Evolutionary conservation across 2,113 vertebrate species (phyloP).

Genomic region (Xenotilapia flavipinnis): DNA sequence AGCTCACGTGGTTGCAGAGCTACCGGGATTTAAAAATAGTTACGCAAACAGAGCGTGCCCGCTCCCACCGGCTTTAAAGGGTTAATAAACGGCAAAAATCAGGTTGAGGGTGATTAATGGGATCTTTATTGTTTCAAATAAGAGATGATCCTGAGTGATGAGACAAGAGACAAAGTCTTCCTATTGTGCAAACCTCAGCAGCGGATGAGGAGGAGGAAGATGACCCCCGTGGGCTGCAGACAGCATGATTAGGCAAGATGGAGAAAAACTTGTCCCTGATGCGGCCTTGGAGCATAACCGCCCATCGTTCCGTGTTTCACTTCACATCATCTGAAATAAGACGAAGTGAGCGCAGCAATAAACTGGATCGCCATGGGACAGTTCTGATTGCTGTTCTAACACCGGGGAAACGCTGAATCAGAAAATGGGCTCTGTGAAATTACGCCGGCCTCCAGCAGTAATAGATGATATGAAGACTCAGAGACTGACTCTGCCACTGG

Average conservation of each 20-base stretch:
- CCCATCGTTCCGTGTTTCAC: neutral
- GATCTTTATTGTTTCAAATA: neutral
- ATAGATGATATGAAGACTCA: constrained; percentile 17
- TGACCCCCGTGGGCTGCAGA: neutral
- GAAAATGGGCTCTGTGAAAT: constrained; percentile 21
- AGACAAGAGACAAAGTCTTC: constrained; percentile 18
- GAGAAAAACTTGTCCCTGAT: neutral
- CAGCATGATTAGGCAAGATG: neutral
- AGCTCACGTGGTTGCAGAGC: too few species aligned
- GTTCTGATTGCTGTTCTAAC: constrained; percentile 41
- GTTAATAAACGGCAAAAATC: neutral
- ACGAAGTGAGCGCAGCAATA: constrained; percentile 18
- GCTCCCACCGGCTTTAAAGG: too few species aligned
- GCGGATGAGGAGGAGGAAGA: neutral
- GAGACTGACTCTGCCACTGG: neutral
- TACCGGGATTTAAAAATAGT: too few species aligned
- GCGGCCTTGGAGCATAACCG: neutral
- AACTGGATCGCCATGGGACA: constrained; percentile 19
- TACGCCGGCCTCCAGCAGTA: constrained; percentile 4
- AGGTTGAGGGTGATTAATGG: neutral
- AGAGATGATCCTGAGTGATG: neutral
- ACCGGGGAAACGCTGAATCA: constrained; percentile 39
- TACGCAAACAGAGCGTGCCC: too few species aligned
- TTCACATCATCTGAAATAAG: constrained; percentile 30
- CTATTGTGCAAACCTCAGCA: constrained; percentile 23